Evolutionary conservation across 2,797 vertebrate species (phyloP), one percentile per base, ranked within the genome.

Genomic region (Erpetoichthys calabaricus): DNA sequence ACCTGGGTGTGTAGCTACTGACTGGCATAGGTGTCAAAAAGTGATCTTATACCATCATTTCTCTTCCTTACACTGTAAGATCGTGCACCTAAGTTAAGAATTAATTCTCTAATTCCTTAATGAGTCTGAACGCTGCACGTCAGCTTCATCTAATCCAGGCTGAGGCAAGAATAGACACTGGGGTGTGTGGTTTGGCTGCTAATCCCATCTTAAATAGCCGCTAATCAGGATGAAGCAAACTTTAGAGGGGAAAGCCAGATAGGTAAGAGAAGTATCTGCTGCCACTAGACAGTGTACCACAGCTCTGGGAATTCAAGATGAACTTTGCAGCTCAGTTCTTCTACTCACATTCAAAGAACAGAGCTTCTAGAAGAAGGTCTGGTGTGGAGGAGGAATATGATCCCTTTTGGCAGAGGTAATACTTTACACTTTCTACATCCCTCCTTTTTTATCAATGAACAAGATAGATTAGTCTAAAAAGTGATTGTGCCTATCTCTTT

Each of bases 391-490:
- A 91, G 72, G 91, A 93, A 53, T 83, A 86, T 61, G 91, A 95
- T 74, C 92, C 91, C 70, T 95, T 95, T 81, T 95, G 92, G 92
- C 87, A 88, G 83, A 95, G 92, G 92, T 95, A 89, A 86, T 90
- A 83, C 69, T 75, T 53, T 56, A 50, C 60, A 60, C 59, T 62
- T 45, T 59, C 64, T 45, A 58, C 61, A 47, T 68, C 10, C n/a
- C 60, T 61, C 60, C 47, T 25, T 52, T 47, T 59, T 63, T 7
- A 5, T 65, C 63, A 43, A 7, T 64, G 65, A 56, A 64, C 0
- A 1, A 47, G 60, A 56, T 45, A 45, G 45, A 53, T 45, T 25
- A 47, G 55, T 41, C 7, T 9, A 46, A 55, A 25, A 25, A 25
- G 25, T 25, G 25, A 25, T 25, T 25, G 25, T 25, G 25, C 25